These are phyloP conservation scores for Hoplodrina blanda DNA, from an alignment of 2,888 invertebrate species.

Conservation along the genomic window DNA sequence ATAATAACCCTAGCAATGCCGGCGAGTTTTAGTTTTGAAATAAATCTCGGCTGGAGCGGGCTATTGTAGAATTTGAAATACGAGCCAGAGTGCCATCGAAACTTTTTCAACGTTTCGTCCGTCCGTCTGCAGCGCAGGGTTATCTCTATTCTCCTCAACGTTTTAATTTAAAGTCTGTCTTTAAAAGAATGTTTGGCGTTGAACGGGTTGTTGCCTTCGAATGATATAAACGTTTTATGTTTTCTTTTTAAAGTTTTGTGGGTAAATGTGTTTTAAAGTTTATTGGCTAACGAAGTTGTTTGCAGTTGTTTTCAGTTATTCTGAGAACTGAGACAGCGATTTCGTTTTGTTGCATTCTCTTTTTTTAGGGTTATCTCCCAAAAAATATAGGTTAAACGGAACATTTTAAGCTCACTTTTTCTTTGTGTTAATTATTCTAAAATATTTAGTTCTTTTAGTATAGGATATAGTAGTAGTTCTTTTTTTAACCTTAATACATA, in stretches of 20 bases:
- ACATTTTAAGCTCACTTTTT: too few relatives aligned
- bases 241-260: conserved; percentile 35
- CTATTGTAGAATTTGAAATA: conserved; percentile 73
- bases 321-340: not conserved
- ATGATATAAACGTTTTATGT: conserved; percentile 31
- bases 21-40: conserved; percentile 64
- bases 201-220: conserved; percentile 45
- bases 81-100: conserved; percentile 70
- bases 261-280: conserved; percentile 32
- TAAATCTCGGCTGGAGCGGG: conserved; percentile 61
- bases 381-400: too few relatives aligned
- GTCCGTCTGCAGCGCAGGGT: conserved; percentile 59
- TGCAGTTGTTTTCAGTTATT: conserved; percentile 5
- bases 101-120: conserved; percentile 73
- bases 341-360: not conserved
- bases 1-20: conserved; percentile 60
- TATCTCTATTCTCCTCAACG: conserved; percentile 52
- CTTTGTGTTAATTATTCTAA: too few relatives aligned
- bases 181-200: conserved; percentile 50
- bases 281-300: conserved; percentile 28
- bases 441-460: too few relatives aligned
- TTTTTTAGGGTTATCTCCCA: not conserved
- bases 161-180: conserved; percentile 64
- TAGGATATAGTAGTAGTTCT: too few relatives aligned
- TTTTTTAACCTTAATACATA: too few relatives aligned